phyloP scores from a whole-genome alignment of 2,888 invertebrate genomes.

The Caenorhabditis auriculariae region DNA sequence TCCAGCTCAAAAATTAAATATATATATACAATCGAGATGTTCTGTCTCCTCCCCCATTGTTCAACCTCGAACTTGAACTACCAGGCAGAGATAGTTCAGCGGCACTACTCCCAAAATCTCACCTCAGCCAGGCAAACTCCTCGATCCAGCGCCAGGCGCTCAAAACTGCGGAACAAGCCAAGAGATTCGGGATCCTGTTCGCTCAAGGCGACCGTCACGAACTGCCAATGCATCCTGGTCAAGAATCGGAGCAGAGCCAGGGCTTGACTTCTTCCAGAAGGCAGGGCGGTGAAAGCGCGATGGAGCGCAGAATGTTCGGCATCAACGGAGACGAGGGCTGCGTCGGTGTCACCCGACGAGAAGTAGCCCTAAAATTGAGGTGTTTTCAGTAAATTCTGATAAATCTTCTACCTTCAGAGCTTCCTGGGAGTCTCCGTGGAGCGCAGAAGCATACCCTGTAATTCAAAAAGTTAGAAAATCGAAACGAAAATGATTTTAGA shows the following conservation, averaged over 20 bases:
- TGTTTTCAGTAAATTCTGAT: too few relatives aligned
- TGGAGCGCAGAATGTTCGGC: conserved; percentile 34
- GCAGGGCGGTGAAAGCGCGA: conserved; percentile 43
- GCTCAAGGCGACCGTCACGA: conserved; percentile 49
- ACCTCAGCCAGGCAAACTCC: conserved; percentile 58
- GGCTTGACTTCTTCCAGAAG: conserved; percentile 46
- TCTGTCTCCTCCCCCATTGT: too few relatives aligned
- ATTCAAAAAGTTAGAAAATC: neutral
- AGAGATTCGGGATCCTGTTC: conserved; percentile 51
- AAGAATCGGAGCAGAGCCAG: conserved; percentile 51
- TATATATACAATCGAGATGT: neutral
- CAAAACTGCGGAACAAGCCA: conserved; percentile 52
- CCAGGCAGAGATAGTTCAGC: too few relatives aligned
- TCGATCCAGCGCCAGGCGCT: conserved; percentile 41
- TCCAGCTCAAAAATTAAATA: neutral
- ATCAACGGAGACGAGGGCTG: conserved; percentile 47
- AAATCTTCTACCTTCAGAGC: too few relatives aligned
- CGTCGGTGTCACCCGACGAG: conserved; percentile 47
- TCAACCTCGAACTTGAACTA: too few relatives aligned
- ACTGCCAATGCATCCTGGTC: conserved; percentile 54
- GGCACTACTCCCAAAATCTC: too few relatives aligned
- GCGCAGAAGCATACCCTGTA: conserved; percentile 36
- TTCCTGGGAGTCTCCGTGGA: conserved; percentile 38
- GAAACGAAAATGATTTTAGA: too few relatives aligned
- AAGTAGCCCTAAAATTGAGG: too few relatives aligned